Conservation (phyloP, 2,797 vertebrate genomes). For the Hipposideros larvatus region DNA sequence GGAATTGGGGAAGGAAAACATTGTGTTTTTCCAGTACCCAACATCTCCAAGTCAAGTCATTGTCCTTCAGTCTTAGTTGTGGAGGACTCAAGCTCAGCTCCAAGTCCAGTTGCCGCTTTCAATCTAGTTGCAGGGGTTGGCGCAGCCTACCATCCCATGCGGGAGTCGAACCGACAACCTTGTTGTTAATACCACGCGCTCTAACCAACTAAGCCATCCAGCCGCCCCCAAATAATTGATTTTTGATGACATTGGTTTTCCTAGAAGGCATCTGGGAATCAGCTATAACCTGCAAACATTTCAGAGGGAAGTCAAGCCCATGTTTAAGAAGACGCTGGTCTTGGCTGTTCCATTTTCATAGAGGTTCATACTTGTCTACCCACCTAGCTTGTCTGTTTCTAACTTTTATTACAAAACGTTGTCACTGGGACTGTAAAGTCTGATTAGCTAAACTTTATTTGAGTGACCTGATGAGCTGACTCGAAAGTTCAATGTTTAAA, state of each 20-base stretch:
- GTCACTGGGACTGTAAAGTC: neutral
- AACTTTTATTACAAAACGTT: neutral
- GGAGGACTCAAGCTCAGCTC: too few species aligned
- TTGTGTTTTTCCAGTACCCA: too few species aligned
- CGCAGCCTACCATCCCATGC: too few species aligned
- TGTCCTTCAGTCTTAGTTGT: too few species aligned
- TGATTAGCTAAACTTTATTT: neutral
- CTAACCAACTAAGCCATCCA: too few species aligned
- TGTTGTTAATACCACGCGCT: too few species aligned
- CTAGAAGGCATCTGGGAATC: neutral
- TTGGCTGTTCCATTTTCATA: neutral
- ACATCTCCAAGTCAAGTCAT: too few species aligned
- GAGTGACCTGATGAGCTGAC: neutral
- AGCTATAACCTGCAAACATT: neutral
- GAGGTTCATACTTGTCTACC: neutral
- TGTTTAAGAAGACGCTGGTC: neutral
- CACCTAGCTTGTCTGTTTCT: neutral
- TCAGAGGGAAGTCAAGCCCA: neutral
- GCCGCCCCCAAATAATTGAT: too few species aligned
- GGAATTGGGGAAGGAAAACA: too few species aligned
- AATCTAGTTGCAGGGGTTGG: too few species aligned
- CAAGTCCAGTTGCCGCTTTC: too few species aligned
- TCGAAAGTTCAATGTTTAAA: neutral
- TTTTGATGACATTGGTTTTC: neutral
- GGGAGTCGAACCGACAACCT: too few species aligned